Evolutionary conservation across 2,113 vertebrate genomes (phyloP), one percentile per base, ranked within the genome.

Genomic region (Caretta caretta): DNA sequence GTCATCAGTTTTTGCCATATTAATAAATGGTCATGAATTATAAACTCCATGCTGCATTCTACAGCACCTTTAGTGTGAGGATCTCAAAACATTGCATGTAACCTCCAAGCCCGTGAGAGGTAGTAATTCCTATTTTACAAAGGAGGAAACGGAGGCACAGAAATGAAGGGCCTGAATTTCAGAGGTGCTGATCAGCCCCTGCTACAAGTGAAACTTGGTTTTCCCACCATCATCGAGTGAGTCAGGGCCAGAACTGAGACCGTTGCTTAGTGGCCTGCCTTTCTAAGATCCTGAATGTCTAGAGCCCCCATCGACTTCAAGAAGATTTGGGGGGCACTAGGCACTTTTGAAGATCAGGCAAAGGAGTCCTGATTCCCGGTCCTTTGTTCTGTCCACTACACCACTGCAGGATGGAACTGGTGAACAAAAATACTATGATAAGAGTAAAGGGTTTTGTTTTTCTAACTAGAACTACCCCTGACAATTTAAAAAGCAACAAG

Each of bases 361-460:
- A 35, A 65, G 51, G 29, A 54, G 46, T 82, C 83, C 49, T 76
- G 56, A 72, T 76, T 75, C 25, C 1, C 1, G 79, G 5, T 9
- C 54, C 80, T 80, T 62, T 56, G 35, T 38, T 65, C 75, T 24
- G 10, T 48, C 42, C 20, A 17, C 48, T 12, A n/a, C 6, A 49
- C 53, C 57, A 65, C 51, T 10, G 7, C 17, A 20, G 54, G 80
- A 25, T 38, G 87, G n/a, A 27, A 49, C 38, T 27, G 1, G 4
- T 3, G 25, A 80, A 1, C 0, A 65, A 6, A 46, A 4, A 48
- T n/a, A 62, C 48, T 29, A 54, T 50, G 51, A 88, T 50, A 92
- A 95, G 81, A 54, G 57, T 90, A 10, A 56, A 82, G 42, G 4
- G 27, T 89, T 93, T 92, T 86, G 57, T 82, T 94, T 92, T 87